These are phyloP conservation scores for Taurulus bubalis DNA, from an alignment of 2,113 vertebrate genomes.

Conservation along the genomic window DNA sequence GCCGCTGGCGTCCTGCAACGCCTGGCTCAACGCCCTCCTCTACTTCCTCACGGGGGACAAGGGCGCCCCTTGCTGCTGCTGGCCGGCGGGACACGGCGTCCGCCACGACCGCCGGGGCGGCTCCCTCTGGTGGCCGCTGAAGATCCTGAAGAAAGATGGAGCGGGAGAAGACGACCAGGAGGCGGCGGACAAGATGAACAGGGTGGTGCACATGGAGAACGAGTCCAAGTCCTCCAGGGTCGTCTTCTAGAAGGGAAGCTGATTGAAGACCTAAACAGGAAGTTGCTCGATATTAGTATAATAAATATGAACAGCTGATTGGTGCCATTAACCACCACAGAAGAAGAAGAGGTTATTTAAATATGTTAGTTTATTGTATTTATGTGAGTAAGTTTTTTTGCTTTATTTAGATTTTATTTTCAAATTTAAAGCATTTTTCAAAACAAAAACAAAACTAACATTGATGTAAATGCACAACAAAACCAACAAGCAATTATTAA, in stretches of 20 bases:
- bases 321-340: background rate
- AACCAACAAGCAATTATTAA: background rate
- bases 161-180: conserved; percentile 75
- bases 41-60: conserved; percentile 88
- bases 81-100: conserved; percentile 46
- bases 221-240: conserved; percentile 80
- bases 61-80: conserved; percentile 77
- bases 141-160: conserved; percentile 76
- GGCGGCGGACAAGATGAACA: conserved; percentile 61
- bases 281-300: background rate
- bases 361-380: background rate
- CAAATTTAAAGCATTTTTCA: background rate
- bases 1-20: conserved; percentile 86
- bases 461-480: background rate
- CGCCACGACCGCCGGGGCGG: conserved; percentile 57
- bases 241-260: conserved; percentile 56
- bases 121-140: conserved; percentile 83
- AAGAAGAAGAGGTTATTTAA: too few species aligned
- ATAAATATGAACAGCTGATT: background rate
- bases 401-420: background rate
- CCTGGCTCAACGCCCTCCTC: conserved; percentile 87
- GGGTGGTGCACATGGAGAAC: conserved; percentile 69
- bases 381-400: background rate
- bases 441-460: background rate
- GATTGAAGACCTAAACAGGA: background rate